phyloP scores from a whole-genome alignment of 2,113 vertebrate genomes.

The Calidris pugnax region DNA sequence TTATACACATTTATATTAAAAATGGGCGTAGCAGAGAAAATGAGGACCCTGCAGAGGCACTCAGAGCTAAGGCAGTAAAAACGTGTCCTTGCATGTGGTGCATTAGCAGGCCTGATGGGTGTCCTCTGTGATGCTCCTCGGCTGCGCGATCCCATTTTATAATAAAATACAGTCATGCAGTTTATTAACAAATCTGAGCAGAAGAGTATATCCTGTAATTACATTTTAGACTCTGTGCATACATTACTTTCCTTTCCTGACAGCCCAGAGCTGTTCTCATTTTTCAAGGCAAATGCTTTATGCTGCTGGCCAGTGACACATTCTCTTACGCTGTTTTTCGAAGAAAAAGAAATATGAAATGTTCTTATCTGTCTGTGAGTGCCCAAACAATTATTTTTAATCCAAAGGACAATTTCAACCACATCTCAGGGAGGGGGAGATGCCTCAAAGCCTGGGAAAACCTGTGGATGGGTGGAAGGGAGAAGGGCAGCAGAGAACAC shows the following conservation, averaged over 20 bases:
- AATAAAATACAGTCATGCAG: not conserved
- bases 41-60: fast-evolving
- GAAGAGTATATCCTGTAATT: not conserved
- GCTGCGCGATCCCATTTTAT: not conserved
- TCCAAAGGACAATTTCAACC: not conserved
- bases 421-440: not conserved
- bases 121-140: not conserved
- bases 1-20: not conserved
- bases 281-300: constrained; percentile 8
- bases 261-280: not conserved
- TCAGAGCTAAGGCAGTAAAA: not conserved
- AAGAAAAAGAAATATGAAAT: not conserved
- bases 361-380: not conserved
- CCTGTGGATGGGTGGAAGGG: not conserved
- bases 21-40: not conserved
- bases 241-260: not conserved
- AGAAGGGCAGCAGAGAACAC: not conserved
- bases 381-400: not conserved
- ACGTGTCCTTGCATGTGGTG: fast-evolving
- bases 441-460: not conserved
- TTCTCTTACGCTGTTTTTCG: not conserved
- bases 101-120: not conserved
- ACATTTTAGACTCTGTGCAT: not conserved
- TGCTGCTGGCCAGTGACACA: not conserved
- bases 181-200: not conserved